These are phyloP conservation scores for Loxodonta africana DNA, from an alignment of 2,113 vertebrate genomes.

Conservation along the genomic window DNA sequence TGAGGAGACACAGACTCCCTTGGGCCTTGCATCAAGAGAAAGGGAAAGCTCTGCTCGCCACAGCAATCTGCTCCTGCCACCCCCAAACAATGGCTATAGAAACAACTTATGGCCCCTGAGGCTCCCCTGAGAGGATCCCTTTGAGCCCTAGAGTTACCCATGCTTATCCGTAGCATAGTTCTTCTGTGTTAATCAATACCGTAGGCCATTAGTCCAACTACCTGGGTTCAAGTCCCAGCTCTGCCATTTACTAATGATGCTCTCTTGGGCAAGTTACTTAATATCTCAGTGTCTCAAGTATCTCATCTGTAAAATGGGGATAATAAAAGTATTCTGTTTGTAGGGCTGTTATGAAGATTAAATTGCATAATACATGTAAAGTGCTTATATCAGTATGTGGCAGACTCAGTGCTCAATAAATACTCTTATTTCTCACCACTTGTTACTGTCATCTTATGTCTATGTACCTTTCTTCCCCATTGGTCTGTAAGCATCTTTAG, in stretches of 20 bases:
- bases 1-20: not conserved
- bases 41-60: not conserved
- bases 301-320: not conserved
- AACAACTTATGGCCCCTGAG: not conserved
- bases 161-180: not conserved
- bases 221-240: not conserved
- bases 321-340: not conserved
- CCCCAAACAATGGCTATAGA: not conserved
- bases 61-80: not conserved
- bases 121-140: not conserved
- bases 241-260: not conserved
- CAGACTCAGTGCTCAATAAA: not conserved
- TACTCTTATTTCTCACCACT: not conserved
- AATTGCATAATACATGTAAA: not conserved
- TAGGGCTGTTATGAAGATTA: not conserved
- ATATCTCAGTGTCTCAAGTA: not conserved
- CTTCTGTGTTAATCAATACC: not conserved
- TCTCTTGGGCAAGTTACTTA: not conserved
- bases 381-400: not conserved
- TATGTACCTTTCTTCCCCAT: not conserved
- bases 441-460: not conserved
- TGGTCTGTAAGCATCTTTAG: not conserved
- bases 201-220: not conserved
- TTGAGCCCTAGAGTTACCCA: not conserved
- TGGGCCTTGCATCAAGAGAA: not conserved